phyloP scores from a whole-genome alignment of 1,140 invertebrate genomes.

The Caenorhabditis briggsae region DNA sequence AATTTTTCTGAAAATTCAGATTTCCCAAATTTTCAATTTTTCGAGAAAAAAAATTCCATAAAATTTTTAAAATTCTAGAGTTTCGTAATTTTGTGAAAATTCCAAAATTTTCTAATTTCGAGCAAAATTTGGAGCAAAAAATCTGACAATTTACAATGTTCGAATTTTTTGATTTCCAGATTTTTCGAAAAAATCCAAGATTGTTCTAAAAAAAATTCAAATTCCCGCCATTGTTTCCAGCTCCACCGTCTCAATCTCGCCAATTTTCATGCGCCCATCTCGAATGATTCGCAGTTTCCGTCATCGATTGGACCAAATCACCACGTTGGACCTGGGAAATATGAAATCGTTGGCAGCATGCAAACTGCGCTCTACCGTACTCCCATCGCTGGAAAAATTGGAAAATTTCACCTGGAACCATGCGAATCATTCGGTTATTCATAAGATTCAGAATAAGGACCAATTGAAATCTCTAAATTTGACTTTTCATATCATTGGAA shows the following conservation, averaged over 20 bases:
- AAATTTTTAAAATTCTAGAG: too few species aligned
- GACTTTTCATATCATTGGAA: slow-evolving; percentile 4
- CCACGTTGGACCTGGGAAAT: slow-evolving; percentile 29
- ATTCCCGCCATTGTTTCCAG: not conserved
- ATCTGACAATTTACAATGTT: too few species aligned
- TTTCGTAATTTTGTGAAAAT: too few species aligned
- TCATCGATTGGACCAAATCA: slow-evolving; percentile 17
- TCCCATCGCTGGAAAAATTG: slow-evolving; percentile 33
- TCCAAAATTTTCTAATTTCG: too few species aligned
- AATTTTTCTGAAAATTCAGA: too few species aligned
- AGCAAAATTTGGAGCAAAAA: too few species aligned
- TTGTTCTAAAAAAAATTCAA: not conserved
- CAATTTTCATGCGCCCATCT: slow-evolving; percentile 42
- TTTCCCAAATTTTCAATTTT: too few species aligned
- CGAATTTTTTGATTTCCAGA: too few species aligned
- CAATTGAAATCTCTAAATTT: not conserved
- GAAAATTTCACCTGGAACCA: slow-evolving; percentile 40
- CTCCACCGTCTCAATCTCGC: slow-evolving; percentile 5
- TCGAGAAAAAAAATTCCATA: too few species aligned
- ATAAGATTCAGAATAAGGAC: slow-evolving; percentile 24
- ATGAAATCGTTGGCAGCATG: slow-evolving; percentile 17
- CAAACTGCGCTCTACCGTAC: not conserved
- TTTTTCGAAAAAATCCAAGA: not conserved
- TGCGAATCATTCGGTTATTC: not conserved
- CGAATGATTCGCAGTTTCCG: slow-evolving; percentile 40